Evolutionary conservation across 92 coral and sea anemone species (phyloP).

Genomic region (Diadumene lineata): DNA sequence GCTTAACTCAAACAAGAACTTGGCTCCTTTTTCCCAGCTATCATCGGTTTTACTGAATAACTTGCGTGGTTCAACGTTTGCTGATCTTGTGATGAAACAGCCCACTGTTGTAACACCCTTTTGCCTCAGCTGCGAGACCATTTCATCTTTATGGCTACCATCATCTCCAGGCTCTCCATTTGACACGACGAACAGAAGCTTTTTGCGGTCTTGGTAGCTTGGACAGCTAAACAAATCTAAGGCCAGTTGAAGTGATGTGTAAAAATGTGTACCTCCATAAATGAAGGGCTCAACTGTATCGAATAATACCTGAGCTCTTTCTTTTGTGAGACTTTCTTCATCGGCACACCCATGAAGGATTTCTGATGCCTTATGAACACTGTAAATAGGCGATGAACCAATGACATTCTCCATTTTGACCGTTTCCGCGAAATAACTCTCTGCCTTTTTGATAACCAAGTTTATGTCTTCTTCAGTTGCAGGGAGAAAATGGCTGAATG

Average conservation of each 20-base stretch:
- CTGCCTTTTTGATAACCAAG: slow-evolving; percentile 10
- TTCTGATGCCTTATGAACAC: slow-evolving; percentile 45
- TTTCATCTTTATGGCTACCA: not conserved
- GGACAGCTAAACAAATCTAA: slow-evolving; percentile 19
- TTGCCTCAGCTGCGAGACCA: not conserved
- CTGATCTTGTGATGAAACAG: slow-evolving; percentile 40
- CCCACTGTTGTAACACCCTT: slow-evolving; percentile 40
- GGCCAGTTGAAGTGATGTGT: slow-evolving; percentile 17
- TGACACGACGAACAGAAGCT: slow-evolving; percentile 52
- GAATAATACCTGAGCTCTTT: slow-evolving; percentile 41
- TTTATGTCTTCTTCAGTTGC: not conserved
- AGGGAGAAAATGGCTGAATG: not conserved
- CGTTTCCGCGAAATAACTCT: not conserved
- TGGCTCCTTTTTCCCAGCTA: slow-evolving; percentile 38
- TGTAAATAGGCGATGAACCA: slow-evolving; percentile 29
- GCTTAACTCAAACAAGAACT: slow-evolving; percentile 46
- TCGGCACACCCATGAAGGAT: slow-evolving; percentile 44
- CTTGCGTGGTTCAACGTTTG: slow-evolving; percentile 14
- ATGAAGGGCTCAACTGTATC: slow-evolving; percentile 41
- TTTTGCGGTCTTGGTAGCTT: slow-evolving; percentile 20
- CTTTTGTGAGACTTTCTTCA: slow-evolving; percentile 35
- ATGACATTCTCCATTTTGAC: not conserved
- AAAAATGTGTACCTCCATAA: slow-evolving; percentile 57
- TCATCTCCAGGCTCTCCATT: slow-evolving; percentile 59
- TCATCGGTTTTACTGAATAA: slow-evolving; percentile 16